A percentile compares a stretch with the other conserved stretches of the same genome.
Evolutionary conservation across 1,140 invertebrate genomes (phyloP).

Genomic region (Coenobita brevimanus): DNA sequence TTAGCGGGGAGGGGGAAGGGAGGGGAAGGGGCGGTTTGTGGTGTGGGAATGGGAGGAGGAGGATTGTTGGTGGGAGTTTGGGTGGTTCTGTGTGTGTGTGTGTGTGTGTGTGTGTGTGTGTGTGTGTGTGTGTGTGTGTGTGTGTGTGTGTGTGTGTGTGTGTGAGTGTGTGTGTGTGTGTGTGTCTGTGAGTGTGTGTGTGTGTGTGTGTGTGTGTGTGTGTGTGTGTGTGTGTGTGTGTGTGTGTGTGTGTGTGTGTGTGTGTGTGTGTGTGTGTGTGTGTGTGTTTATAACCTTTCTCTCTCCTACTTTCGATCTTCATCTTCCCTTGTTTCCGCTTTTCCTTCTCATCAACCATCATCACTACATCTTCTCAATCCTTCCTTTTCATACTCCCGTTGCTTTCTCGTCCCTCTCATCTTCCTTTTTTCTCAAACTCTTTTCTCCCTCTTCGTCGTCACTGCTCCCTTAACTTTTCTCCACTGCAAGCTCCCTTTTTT

Average conservation of each 20-base stretch:
- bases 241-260: conserved; percentile 2
- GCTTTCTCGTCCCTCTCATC: background rate
- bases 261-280: background rate
- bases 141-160: conserved; percentile 9
- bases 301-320: too few species aligned
- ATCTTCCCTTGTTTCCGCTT: background rate
- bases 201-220: background rate
- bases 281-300: too few species aligned
- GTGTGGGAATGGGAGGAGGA: too few species aligned
- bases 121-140: conserved; percentile 25
- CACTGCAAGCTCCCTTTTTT: too few species aligned
- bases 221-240: background rate
- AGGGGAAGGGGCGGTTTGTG: too few species aligned
- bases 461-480: background rate
- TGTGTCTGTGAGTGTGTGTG: background rate
- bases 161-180: background rate
- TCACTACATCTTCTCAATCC: background rate
- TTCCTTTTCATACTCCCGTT: too few species aligned
- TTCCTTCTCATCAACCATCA: background rate
- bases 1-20: too few species aligned
- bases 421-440: background rate
- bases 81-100: conserved; percentile 5
- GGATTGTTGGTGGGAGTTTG: background rate
- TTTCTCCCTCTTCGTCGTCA: background rate
- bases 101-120: conserved; percentile 16